Evolutionary conservation across 2,113 vertebrate species (phyloP).

Genomic region (Coreoperca whiteheadi): DNA sequence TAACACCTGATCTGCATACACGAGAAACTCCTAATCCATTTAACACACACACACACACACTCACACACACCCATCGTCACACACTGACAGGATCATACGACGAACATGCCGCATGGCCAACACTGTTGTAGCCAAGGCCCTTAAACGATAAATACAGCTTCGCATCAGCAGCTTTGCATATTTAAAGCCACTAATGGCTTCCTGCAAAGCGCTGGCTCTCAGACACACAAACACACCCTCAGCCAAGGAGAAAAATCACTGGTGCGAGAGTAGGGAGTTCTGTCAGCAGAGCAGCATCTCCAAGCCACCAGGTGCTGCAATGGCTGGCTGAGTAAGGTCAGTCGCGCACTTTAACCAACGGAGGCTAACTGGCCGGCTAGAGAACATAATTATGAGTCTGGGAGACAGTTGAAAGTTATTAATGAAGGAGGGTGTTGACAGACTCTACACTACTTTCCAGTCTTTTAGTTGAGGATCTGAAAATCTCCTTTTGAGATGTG

Average conservation of each 20-base stretch:
- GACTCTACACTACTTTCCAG: background rate
- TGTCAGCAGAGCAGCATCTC: constrained; percentile 41
- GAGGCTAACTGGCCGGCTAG: constrained; percentile 10
- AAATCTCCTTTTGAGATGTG: constrained; percentile 15
- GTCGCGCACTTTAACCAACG: background rate
- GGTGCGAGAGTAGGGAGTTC: constrained; percentile 6
- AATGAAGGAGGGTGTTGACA: constrained; percentile 12
- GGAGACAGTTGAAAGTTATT: constrained; percentile 25
- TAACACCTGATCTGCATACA: constrained; percentile 42
- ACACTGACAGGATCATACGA: constrained; percentile 52
- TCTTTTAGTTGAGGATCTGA: background rate
- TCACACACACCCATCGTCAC: constrained; percentile 8
- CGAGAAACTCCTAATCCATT: constrained; percentile 41
- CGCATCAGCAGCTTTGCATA: constrained; percentile 71
- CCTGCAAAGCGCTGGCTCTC: constrained; percentile 47
- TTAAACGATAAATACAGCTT: constrained; percentile 73
- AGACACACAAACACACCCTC: constrained; percentile 43
- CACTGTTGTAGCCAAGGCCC: constrained; percentile 66
- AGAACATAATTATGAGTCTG: constrained; percentile 28
- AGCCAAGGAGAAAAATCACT: constrained; percentile 57
- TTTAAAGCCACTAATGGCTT: constrained; percentile 74
- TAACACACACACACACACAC: constrained; percentile 24
- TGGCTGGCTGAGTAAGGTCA: constrained; percentile 27
- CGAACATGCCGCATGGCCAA: constrained; percentile 65
- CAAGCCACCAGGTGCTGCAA: constrained; percentile 50